These are phyloP conservation scores for Neosilurus mollespiculum DNA, from an alignment of 2,797 vertebrate species.

Conservation along the genomic window DNA sequence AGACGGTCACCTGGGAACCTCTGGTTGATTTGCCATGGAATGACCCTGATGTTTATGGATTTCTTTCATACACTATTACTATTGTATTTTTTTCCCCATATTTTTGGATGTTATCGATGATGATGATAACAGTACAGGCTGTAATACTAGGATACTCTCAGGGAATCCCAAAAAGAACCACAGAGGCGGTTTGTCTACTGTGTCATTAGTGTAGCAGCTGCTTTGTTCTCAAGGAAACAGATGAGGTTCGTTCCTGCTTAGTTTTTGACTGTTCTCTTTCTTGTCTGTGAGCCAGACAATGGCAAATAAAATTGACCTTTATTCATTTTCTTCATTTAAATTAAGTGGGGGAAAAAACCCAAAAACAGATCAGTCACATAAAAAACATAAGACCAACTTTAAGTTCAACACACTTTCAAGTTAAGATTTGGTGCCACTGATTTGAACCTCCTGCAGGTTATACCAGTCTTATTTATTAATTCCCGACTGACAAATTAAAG, in stretches of 20 bases:
- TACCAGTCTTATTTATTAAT: too few relatives aligned
- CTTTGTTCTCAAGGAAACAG: slow-evolving; percentile 41
- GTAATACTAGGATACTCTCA: slow-evolving; percentile 18
- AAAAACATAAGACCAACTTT: too few relatives aligned
- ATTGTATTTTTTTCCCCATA: background rate
- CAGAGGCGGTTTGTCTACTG: slow-evolving; percentile 2
- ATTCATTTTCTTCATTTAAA: too few relatives aligned
- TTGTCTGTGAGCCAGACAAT: slow-evolving; percentile 58
- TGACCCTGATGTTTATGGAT: background rate
- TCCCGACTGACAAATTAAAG: too few relatives aligned
- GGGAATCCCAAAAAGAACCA: background rate
- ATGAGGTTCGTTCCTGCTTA: slow-evolving; percentile 31
- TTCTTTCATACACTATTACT: background rate
- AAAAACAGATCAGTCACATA: too few relatives aligned
- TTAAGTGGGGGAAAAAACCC: too few relatives aligned
- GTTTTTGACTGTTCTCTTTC: slow-evolving; percentile 46
- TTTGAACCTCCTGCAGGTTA: too few relatives aligned
- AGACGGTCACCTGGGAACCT: too few relatives aligned
- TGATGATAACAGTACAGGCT: slow-evolving; percentile 15
- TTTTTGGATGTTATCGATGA: background rate
- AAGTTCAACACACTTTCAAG: too few relatives aligned
- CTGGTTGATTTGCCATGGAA: too few relatives aligned
- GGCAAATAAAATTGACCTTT: slow-evolving; percentile 4
- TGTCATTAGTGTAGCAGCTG: slow-evolving; percentile 9
- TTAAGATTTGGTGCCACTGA: too few relatives aligned